Evolutionary conservation across 2,888 invertebrate genomes (phyloP).

Genomic region (Panopea generosa): DNA sequence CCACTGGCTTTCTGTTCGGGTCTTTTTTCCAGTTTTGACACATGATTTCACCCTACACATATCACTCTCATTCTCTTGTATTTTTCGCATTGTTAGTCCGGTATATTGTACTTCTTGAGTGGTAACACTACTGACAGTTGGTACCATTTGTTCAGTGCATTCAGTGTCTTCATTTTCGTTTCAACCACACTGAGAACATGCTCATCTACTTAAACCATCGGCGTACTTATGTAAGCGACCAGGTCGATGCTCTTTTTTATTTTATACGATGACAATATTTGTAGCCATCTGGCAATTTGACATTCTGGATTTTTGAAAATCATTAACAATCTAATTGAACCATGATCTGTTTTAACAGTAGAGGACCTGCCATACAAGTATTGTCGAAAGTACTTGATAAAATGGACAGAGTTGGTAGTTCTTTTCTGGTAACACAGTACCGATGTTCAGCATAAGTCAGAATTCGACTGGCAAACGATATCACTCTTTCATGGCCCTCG

Average conservation of each 20-base stretch:
- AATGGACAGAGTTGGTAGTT: slow-evolving; percentile 19
- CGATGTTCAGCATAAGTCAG: too few relatives aligned
- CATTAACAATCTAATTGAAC: slow-evolving; percentile 42
- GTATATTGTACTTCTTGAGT: neutral
- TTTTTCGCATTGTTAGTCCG: neutral
- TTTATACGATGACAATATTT: slow-evolving; percentile 35
- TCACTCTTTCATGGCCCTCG: too few relatives aligned
- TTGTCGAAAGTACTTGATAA: slow-evolving; percentile 48
- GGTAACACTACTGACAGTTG: too few relatives aligned
- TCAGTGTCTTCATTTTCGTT: too few relatives aligned
- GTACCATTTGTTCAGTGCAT: too few relatives aligned
- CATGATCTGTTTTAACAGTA: slow-evolving; percentile 51
- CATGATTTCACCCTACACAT: too few relatives aligned
- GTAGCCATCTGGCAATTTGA: slow-evolving; percentile 47
- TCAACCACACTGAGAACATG: slow-evolving; percentile 80
- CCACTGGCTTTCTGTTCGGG: too few relatives aligned
- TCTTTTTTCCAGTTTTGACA: too few relatives aligned
- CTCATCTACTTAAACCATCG: slow-evolving; percentile 80
- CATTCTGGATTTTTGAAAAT: slow-evolving; percentile 46
- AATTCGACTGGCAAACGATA: too few relatives aligned
- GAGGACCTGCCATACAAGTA: slow-evolving; percentile 49
- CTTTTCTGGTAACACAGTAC: neutral
- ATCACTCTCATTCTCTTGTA: too few relatives aligned
- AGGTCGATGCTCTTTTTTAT: slow-evolving; percentile 41
- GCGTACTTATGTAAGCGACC: slow-evolving; percentile 36